Evolutionary conservation across 2,113 vertebrate genomes (phyloP), one percentile per base, ranked within the genome.

Genomic region (Cyanistes caeruleus): DNA sequence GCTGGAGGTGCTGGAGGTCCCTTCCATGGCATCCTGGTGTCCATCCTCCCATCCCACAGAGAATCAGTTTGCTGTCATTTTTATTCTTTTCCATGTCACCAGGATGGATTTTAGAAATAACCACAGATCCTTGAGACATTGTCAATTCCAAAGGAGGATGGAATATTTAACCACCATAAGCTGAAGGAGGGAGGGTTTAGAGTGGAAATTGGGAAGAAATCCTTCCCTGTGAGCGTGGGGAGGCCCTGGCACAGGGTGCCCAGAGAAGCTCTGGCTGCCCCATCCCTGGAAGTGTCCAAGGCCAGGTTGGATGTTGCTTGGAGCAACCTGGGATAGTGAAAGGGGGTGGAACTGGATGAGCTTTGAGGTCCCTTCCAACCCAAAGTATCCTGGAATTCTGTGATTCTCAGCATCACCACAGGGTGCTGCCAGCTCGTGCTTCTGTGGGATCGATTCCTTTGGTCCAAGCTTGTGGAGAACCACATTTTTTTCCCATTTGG

Each of bases 41-140:
- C 46, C 39, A 39, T 39, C 31, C 4, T 35, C 46, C 56, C 19
- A 7, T 24, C 43, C 63, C 0, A 0, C 9, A 4, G 8, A 21
- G 63, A 55, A 46, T 25, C 13, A 0, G 13, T 30, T 44, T 37
- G 27, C 43, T 48, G 58, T 7, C n/a, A 27, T 9, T 87, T 70
- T 48, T 30, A 31, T 7, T 44, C 22, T 46, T 63, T n/a, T 25
- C 28, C 52, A 27, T 25, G 28, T 33, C 51, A 19, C 33, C 33
- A 25, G 48, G 21, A 11, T 39, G 69, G 25, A 5, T 70, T 35
- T 46, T 17, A 52, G 84, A 24, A 85, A 41, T 14, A 49, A 10
- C 28, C 1, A 1, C 4, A 67, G 6, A 25, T 69, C 44, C 53
- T 18, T 10, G 41, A 51, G 44, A 68, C 14, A 13, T 13, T 19